Evolutionary conservation across 2,888 invertebrate species (phyloP), one percentile per base, ranked within the genome.

Genomic region (Thalpophila matura): DNA sequence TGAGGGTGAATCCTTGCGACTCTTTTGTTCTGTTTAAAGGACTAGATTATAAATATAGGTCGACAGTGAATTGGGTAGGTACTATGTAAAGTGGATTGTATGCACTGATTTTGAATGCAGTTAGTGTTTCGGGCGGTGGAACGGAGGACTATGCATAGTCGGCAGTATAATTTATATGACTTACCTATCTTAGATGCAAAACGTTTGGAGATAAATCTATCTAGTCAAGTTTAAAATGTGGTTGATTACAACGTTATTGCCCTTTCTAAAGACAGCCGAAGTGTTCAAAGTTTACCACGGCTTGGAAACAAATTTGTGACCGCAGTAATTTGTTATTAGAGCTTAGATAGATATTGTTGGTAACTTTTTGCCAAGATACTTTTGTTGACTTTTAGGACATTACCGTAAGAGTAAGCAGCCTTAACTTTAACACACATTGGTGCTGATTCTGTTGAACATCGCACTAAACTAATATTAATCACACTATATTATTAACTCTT

Each of bases 41-140:
- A 24, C 16, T 33, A 47, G 42, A 50, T 61, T 37, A 64, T 42
- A 47, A 60, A 71, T 60, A 57, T 69, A 53, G 51, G 70, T 62
- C 63, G 42, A 53, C 50, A 31, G 49, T 12, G 69, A 49, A 45
- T 38, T 35, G 35, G 3, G 37, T 10, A 9, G 3, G 37, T 10
- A 9, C 18, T 35, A 40, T 55, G 49, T 33, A 72, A 66, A 62
- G 70, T 55, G 57, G 54, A 57, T 65, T 58, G 27, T 58, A 51
- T 47, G 45, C 33, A 7, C 55, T 46, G 24, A 35, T 55, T 70
- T 62, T 42, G 61, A 65, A 77, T 74, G 64, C 56, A 71, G 70
- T 60, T 76, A 61, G 45, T 9, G 47, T 60, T 68, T 56, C 18
- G 22, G 38, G 27, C 40, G 43, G 24, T 35, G 55, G 40, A 50